These are phyloP conservation scores for Chelonus insularis DNA, from an alignment of 1,140 invertebrate species.

Conservation along the genomic window DNA sequence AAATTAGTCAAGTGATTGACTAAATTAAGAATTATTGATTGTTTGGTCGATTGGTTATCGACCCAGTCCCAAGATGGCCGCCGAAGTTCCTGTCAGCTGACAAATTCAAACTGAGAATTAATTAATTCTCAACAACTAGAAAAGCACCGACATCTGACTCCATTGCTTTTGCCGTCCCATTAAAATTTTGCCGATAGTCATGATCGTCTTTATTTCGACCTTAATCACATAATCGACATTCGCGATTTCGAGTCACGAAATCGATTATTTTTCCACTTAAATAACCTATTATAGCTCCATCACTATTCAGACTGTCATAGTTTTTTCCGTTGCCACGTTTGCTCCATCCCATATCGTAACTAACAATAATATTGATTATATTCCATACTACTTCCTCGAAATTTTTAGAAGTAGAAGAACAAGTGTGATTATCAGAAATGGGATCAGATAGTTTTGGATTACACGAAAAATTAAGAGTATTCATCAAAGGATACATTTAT, in stretches of 20 bases:
- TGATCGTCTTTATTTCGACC: not conserved
- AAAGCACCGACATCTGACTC: not conserved
- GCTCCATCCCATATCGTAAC: no score
- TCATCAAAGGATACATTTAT: no score
- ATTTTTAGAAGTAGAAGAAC: not conserved
- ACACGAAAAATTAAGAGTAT: no score
- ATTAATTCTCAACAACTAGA: slow-evolving; percentile 1
- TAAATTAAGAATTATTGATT: no score
- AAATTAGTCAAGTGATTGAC: no score
- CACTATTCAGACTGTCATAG: no score
- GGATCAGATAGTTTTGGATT: not conserved
- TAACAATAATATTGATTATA: no score
- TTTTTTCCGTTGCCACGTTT: no score
- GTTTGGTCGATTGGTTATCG: no score
- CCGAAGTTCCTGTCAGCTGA: no score
- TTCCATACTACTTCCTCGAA: not conserved
- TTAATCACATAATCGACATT: not conserved
- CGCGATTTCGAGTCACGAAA: not conserved
- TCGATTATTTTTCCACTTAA: not conserved
- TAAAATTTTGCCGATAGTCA: not conserved
- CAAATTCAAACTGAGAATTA: no score
- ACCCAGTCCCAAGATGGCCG: no score
- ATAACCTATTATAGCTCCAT: not conserved
- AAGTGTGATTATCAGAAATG: not conserved
- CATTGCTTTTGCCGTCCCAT: not conserved